Percentiles rank a stretch among this genome's conserved stretches.
Conservation (phyloP, 2,888 invertebrate species). For the Synanthedon andrenaeformis region DNA sequence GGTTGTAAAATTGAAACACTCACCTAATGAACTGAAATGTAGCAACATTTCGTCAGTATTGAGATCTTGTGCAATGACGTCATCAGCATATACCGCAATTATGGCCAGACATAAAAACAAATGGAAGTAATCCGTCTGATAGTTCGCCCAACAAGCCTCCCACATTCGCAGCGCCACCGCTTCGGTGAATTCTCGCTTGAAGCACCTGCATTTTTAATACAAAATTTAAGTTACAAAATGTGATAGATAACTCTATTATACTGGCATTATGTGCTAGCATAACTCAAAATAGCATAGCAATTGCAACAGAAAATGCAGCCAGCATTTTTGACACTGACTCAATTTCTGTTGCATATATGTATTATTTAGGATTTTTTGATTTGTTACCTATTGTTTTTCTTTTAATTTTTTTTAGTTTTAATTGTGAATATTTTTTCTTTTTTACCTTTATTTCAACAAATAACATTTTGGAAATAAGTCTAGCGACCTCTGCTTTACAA, state of each 20-base stretch:
- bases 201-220: conserved; percentile 73
- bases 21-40: conserved; percentile 91
- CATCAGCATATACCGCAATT: conserved; percentile 91
- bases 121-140: conserved; percentile 96
- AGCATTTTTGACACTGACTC: too few species aligned
- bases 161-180: conserved; percentile 91
- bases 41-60: conserved; percentile 95
- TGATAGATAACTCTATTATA: background rate
- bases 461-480: too few species aligned
- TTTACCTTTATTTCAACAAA: too few species aligned
- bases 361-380: too few species aligned
- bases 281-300: background rate
- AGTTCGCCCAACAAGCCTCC: conserved; percentile 98
- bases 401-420: too few species aligned
- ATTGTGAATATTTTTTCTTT: too few species aligned
- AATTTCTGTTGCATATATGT: too few species aligned
- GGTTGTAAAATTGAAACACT: conserved; percentile 7
- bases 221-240: conserved; percentile 6
- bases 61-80: conserved; percentile 91
- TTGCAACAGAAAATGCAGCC: too few species aligned
- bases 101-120: conserved; percentile 94
- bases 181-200: conserved; percentile 92
- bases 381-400: too few species aligned
- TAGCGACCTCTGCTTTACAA: too few species aligned
- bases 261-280: too few species aligned